phyloP scores from a whole-genome alignment of 1,140 invertebrate genomes.

The Gonioctena quinquepunctata region DNA sequence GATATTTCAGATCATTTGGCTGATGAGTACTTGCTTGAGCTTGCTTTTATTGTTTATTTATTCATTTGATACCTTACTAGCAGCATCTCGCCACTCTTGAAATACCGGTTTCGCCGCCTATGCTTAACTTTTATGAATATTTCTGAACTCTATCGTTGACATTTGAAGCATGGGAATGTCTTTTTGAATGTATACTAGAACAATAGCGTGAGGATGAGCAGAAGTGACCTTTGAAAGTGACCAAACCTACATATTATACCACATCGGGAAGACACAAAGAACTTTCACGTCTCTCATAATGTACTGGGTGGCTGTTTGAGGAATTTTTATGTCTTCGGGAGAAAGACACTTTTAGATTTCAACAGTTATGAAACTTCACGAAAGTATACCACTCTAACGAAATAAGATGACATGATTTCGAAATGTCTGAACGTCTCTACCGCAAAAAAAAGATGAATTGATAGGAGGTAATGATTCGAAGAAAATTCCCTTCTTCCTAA shows the following conservation, averaged over 20 bases:
- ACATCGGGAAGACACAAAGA: background rate
- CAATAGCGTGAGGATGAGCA: constrained; percentile 7
- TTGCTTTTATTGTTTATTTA: no score
- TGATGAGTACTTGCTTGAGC: no score
- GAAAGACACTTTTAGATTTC: no score
- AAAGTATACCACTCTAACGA: no score
- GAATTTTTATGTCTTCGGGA: background rate
- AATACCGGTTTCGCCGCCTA: no score
- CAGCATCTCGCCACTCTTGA: background rate
- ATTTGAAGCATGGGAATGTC: constrained; percentile 8
- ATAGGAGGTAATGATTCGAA: background rate
- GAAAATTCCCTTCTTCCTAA: no score
- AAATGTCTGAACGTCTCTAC: background rate
- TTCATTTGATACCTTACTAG: no score
- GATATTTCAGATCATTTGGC: no score
- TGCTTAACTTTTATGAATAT: constrained; percentile 3
- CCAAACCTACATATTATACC: constrained; percentile 9
- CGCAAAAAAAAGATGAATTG: background rate
- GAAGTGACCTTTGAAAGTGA: constrained; percentile 2
- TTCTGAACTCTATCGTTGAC: constrained; percentile 3
- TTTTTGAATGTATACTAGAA: constrained; percentile 7
- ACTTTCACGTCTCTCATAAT: constrained; percentile 3
- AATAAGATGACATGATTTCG: background rate
- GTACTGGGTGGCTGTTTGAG: background rate
- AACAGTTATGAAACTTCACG: no score